Evolutionary conservation across 37 sponge, comb jelly and placozoan genomes (phyloP).

Genomic region (Mnemiopsis leidyi): DNA sequence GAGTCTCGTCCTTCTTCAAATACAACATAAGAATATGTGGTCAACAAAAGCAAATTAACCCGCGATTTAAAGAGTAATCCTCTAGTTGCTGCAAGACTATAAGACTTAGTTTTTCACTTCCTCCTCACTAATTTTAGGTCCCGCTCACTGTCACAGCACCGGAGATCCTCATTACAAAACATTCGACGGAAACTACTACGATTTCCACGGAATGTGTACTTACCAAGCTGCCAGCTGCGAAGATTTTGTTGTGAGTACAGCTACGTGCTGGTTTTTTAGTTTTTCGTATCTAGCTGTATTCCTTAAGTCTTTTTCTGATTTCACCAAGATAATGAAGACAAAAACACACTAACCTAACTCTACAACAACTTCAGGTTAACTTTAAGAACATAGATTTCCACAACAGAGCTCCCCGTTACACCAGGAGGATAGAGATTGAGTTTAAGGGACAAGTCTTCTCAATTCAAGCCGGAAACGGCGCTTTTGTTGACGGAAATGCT

Average conservation of each 20-base stretch:
- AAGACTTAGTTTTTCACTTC: no score
- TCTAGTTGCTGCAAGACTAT: no score
- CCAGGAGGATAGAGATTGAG: conserved; percentile 7
- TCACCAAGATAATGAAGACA: neutral
- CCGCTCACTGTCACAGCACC: conserved; percentile 5
- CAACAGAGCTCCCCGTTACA: conserved; percentile 28
- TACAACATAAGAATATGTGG: no score
- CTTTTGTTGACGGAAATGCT: neutral
- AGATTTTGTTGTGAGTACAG: conserved; percentile 29
- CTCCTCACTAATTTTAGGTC: neutral
- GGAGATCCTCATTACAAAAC: conserved; percentile 48
- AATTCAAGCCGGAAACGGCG: neutral
- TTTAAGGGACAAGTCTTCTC: neutral
- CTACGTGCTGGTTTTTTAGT: no score
- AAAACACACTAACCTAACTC: neutral
- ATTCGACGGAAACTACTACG: conserved; percentile 13
- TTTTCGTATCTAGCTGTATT: no score
- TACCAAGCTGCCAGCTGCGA: conserved; percentile 63
- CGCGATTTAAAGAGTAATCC: no score
- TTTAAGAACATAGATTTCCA: conserved; percentile 1
- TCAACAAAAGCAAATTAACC: no score
- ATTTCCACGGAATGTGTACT: conserved; percentile 61
- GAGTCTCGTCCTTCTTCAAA: no score
- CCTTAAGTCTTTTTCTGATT: no score
- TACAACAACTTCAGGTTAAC: neutral